Evolutionary conservation across 2,113 vertebrate genomes (phyloP).

Genomic region (Thymallus thymallus): DNA sequence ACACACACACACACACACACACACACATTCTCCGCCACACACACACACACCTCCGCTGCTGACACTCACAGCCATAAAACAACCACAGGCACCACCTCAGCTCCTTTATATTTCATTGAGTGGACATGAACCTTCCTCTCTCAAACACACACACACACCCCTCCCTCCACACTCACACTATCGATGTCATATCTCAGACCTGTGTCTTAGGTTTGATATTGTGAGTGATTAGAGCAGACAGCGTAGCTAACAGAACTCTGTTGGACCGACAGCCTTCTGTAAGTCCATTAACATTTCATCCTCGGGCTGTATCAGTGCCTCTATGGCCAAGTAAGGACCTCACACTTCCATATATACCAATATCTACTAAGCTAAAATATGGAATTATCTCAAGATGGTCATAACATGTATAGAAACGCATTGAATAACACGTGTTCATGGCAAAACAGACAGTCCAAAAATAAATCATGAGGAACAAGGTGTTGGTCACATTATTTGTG

Average conservation of each 20-base stretch:
- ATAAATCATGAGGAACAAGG: too few relatives aligned
- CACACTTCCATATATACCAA: too few relatives aligned
- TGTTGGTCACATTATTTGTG: too few relatives aligned
- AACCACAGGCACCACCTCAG: not conserved
- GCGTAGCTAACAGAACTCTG: constrained; percentile 25
- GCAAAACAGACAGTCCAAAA: too few relatives aligned
- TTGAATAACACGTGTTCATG: too few relatives aligned
- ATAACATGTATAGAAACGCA: too few relatives aligned
- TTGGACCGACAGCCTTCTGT: not conserved
- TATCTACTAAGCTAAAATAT: too few relatives aligned
- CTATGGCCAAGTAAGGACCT: constrained; percentile 26
- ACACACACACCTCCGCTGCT: not conserved
- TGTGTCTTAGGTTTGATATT: constrained; percentile 31
- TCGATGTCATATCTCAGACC: not conserved
- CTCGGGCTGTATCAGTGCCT: constrained; percentile 23
- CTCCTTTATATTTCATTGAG: constrained; percentile 1
- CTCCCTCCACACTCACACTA: not conserved
- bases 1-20: not conserved
- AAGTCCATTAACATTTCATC: constrained; percentile 32
- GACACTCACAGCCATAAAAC: not conserved
- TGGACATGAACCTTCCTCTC: not conserved
- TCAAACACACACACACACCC: not conserved
- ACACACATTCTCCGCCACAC: not conserved
- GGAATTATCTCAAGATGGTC: too few relatives aligned
- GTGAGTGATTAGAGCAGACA: constrained; percentile 4